Evolutionary conservation across 2,113 vertebrate species (phyloP).

Genomic region (Stomatorhinus ivindoensis): DNA sequence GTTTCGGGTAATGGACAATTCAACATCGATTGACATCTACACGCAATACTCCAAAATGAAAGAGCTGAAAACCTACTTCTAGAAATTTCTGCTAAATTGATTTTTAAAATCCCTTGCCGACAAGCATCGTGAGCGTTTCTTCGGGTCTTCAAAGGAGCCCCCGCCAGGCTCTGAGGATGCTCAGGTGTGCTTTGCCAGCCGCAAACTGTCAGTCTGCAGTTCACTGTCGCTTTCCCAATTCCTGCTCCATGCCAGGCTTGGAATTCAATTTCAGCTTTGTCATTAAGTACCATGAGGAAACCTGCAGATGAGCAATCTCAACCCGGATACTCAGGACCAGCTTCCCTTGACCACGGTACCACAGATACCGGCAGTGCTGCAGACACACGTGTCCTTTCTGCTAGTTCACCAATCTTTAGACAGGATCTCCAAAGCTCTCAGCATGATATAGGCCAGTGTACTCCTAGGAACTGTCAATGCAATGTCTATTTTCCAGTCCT

Average conservation of each 20-base stretch:
- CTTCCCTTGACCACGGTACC: background rate
- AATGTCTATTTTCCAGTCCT: background rate
- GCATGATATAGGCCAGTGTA: background rate
- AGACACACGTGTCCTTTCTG: background rate
- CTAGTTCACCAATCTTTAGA: background rate
- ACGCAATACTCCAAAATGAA: background rate
- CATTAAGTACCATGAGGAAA: background rate
- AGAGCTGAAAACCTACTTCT: background rate
- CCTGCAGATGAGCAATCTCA: background rate
- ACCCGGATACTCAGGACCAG: background rate
- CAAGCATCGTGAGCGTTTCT: background rate
- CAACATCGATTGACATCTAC: background rate
- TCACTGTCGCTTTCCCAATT: background rate
- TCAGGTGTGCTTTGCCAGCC: background rate
- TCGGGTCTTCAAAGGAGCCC: background rate
- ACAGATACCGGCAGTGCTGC: background rate
- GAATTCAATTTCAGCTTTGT: background rate
- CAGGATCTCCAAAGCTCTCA: background rate
- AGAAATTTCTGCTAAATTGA: background rate
- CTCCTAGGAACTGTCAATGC: background rate
- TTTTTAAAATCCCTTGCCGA: background rate
- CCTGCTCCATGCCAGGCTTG: background rate
- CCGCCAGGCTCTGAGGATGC: background rate
- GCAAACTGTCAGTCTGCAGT: background rate
- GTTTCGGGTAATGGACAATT: background rate